Conservation (phyloP, 1,140 invertebrate genomes). For the Gryllus bimaculatus region DNA sequence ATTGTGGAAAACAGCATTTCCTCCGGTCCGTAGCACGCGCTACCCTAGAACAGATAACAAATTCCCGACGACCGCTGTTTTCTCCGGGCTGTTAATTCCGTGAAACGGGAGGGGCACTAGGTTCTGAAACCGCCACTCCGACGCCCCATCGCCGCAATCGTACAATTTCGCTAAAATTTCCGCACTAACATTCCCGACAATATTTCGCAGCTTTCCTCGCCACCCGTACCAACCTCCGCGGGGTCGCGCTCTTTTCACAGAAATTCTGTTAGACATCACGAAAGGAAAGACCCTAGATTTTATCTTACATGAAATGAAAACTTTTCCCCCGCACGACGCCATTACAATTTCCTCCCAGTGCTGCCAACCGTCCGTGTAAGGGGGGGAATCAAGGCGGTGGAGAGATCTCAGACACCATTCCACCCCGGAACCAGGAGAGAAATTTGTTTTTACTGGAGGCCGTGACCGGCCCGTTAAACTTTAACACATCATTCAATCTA, state of each 20-base stretch:
- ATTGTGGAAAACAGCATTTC: background rate
- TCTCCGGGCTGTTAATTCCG: background rate
- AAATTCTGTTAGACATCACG: background rate
- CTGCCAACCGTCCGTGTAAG: background rate
- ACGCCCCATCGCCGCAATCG: background rate
- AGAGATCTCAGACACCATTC: background rate
- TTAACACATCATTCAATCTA: conserved; percentile 5
- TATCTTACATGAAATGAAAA: conserved; percentile 6
- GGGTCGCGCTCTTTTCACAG: background rate
- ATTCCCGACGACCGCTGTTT: background rate
- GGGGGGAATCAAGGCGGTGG: background rate
- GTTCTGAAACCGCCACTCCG: background rate
- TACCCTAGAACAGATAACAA: background rate
- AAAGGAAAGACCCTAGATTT: background rate
- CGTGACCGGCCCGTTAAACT: background rate
- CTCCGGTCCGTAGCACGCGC: background rate
- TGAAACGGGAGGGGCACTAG: background rate
- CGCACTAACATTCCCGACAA: background rate
- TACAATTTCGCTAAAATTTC: background rate
- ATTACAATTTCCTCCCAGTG: background rate
- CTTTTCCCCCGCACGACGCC: conserved; percentile 1
- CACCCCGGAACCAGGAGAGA: background rate
- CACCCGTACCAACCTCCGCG: background rate
- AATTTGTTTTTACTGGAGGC: background rate
- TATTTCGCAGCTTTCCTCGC: background rate